Evolutionary conservation across 2,888 invertebrate genomes (phyloP).

Genomic region (Orchesella flavescens): DNA sequence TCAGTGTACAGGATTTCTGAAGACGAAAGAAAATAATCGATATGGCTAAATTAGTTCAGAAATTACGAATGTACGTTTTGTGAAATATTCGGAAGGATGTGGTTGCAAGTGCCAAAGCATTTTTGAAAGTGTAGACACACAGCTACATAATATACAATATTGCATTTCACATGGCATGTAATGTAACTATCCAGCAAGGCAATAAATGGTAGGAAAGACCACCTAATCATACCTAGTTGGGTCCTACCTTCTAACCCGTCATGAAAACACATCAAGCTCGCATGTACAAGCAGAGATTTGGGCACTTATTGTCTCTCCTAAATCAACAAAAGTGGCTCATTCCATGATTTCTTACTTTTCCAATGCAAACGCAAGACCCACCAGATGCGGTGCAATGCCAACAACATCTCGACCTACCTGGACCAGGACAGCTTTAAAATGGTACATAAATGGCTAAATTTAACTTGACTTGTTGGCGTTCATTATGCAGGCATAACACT

Average conservation of each 20-base stretch:
- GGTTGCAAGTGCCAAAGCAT: too few relatives aligned
- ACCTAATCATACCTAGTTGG: neutral
- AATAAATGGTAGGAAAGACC: neutral
- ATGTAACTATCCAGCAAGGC: too few relatives aligned
- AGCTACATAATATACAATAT: too few relatives aligned
- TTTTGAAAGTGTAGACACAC: too few relatives aligned
- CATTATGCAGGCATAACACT: too few relatives aligned
- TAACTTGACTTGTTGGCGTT: neutral
- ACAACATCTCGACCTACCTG: neutral
- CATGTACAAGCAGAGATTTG: constrained; percentile 23
- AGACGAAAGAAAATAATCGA: too few relatives aligned
- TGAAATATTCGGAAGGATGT: too few relatives aligned
- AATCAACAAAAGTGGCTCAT: constrained; percentile 25
- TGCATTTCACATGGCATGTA: too few relatives aligned
- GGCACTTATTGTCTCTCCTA: constrained; percentile 12
- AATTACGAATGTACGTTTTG: too few relatives aligned
- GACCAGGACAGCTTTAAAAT: neutral
- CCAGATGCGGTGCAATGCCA: neutral
- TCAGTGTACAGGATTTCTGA: too few relatives aligned
- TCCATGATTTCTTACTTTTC: neutral
- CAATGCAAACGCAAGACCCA: neutral
- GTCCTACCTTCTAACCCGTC: constrained; percentile 24
- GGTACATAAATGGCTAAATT: neutral
- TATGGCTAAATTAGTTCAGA: too few relatives aligned
- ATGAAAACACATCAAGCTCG: constrained; percentile 8